These are phyloP conservation scores for Psittacula derbiana DNA, from an alignment of 2,797 vertebrate species.

Conservation along the genomic window DNA sequence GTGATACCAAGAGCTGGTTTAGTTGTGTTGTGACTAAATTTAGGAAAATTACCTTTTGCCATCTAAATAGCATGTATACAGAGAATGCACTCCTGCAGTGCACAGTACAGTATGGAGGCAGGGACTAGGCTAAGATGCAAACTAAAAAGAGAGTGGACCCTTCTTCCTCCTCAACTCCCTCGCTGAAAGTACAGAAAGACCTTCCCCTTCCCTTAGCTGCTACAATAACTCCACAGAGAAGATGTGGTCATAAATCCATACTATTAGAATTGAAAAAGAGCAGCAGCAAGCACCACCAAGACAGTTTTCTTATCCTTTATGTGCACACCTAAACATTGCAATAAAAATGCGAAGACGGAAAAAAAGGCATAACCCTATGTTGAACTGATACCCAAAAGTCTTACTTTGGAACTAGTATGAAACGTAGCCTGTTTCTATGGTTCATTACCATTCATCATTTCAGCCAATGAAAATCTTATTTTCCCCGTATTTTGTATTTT, in stretches of 20 bases:
- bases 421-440: background rate
- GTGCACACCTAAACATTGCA: background rate
- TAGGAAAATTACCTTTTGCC: background rate
- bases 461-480: background rate
- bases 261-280: background rate
- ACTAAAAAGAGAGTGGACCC: background rate
- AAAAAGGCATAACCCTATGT: background rate
- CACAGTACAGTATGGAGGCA: background rate
- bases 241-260: background rate
- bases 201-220: background rate
- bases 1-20: background rate
- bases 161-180: background rate
- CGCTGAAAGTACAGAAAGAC: background rate
- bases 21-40: background rate
- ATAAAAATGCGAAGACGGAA: background rate
- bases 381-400: background rate
- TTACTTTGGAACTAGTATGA: background rate
- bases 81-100: accelerated
- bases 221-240: background rate
- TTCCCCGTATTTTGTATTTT: background rate
- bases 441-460: background rate
- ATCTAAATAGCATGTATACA: background rate
- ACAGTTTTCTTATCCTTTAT: background rate
- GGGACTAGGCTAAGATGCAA: background rate
- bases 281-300: background rate